Evolutionary conservation across 2,113 vertebrate species (phyloP).

Genomic region (Falcunculus frontatus): DNA sequence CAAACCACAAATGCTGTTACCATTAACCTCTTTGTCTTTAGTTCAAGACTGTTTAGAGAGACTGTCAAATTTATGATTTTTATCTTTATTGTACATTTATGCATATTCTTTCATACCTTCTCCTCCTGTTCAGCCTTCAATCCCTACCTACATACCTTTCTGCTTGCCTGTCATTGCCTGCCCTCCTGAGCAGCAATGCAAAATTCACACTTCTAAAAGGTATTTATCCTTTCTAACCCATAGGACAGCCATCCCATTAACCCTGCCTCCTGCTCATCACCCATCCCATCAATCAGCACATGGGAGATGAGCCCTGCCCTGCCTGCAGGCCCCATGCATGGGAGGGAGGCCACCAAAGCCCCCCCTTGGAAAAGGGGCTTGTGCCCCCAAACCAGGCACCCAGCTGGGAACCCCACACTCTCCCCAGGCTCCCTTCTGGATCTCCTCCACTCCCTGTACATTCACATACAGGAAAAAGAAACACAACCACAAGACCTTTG

Average conservation of each 20-base stretch:
- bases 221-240: neutral
- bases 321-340: fast-evolving
- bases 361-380: neutral
- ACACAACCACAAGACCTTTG: neutral
- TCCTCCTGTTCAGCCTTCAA: neutral
- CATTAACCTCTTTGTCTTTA: neutral
- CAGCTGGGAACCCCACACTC: fast-evolving
- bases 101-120: neutral
- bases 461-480: neutral
- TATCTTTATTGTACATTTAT: neutral
- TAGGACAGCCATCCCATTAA: neutral
- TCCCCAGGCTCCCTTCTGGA: neutral
- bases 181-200: constrained; percentile 29
- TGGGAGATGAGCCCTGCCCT: neutral
- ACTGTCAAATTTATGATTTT: neutral
- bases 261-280: neutral
- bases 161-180: constrained; percentile 25
- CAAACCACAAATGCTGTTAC: neutral
- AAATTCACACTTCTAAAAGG: neutral
- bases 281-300: fast-evolving
- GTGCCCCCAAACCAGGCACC: neutral
- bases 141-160: neutral
- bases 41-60: neutral
- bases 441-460: fast-evolving
- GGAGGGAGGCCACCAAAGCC: fast-evolving